Conservation (phyloP, 2,797 vertebrate genomes). For the Miichthys miiuy region DNA sequence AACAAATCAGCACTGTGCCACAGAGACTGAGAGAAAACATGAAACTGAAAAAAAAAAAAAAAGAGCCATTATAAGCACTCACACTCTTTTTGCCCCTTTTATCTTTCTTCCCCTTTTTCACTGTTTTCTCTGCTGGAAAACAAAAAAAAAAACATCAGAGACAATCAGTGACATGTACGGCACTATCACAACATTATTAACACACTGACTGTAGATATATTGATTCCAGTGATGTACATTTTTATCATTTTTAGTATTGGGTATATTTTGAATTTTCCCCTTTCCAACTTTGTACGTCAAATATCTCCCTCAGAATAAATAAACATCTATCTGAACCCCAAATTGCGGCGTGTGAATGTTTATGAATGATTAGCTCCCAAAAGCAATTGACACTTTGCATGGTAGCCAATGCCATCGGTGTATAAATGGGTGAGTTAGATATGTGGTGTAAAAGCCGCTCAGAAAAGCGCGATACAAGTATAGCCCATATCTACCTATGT, state of each 20-base stretch:
- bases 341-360: no score
- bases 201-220: neutral
- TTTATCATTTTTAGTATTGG: neutral
- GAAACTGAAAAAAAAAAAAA: neutral
- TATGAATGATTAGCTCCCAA: no score
- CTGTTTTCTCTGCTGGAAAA: slow-evolving; percentile 76
- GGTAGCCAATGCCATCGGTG: no score
- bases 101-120: slow-evolving; percentile 88
- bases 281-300: no score
- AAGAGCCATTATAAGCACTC: slow-evolving; percentile 61
- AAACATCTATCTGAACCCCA: neutral
- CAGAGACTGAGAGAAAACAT: neutral
- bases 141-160: neutral
- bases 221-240: neutral
- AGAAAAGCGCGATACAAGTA: no score
- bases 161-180: neutral
- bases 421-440: no score
- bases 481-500: no score
- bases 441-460: no score
- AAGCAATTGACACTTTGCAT: no score
- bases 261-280: neutral
- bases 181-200: neutral
- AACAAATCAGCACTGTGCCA: neutral
- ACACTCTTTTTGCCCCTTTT: slow-evolving; percentile 93
- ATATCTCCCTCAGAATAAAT: no score